A percentile compares a stretch with the other conserved stretches of the same genome.
phyloP scores from a whole-genome alignment of 2,888 invertebrate genomes.

The Phragmatobia fuliginosa region DNA sequence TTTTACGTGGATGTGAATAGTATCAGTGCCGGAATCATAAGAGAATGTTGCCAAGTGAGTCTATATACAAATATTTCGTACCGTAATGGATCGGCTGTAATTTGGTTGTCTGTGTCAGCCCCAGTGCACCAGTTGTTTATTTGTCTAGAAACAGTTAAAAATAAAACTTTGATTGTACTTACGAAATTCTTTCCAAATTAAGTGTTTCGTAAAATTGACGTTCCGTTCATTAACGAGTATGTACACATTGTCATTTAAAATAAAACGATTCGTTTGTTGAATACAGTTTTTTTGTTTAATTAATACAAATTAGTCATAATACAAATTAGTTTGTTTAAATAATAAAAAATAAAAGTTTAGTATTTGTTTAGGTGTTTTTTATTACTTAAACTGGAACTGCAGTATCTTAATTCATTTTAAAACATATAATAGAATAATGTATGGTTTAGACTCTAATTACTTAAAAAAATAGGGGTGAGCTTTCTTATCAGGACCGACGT shows the following conservation, averaged over 20 bases:
- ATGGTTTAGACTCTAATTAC: too few relatives aligned
- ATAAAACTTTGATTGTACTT: background rate
- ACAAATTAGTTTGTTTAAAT: too few relatives aligned
- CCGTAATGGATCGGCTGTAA: background rate
- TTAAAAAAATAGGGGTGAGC: too few relatives aligned
- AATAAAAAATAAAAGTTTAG: too few relatives aligned
- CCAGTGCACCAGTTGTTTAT: background rate
- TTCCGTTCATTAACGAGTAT: constrained; percentile 2
- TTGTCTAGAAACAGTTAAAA: background rate
- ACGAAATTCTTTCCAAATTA: constrained; percentile 12
- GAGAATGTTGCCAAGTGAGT: background rate
- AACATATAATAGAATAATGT: too few relatives aligned
- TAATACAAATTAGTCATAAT: too few relatives aligned
- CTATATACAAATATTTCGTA: background rate
- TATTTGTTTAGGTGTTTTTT: too few relatives aligned
- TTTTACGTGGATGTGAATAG: background rate
- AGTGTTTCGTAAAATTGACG: constrained; percentile 8
- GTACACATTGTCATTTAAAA: constrained; percentile 8
- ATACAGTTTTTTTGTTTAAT: too few relatives aligned
- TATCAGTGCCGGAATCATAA: background rate
- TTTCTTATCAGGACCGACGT: too few relatives aligned
- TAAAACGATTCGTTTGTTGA: constrained; percentile 1
- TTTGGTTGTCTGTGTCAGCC: background rate
- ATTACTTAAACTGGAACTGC: too few relatives aligned
- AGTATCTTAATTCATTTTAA: too few relatives aligned